Conservation (phyloP, 2,113 vertebrate species). For the Salvelinus fontinalis region DNA sequence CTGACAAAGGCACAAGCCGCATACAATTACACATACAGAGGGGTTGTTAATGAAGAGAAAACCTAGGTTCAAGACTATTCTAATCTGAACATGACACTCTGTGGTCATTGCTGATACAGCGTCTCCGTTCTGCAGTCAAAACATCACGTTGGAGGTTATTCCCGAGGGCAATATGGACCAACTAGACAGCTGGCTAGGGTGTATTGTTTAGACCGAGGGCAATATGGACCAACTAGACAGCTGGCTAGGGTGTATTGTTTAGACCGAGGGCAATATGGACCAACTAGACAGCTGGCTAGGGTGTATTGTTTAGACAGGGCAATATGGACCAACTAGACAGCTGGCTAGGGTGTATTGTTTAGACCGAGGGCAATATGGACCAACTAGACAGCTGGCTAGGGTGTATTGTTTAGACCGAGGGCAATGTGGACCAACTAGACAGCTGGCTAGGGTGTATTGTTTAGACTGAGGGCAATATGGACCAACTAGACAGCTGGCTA, state of each 20-base stretch:
- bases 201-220: neutral
- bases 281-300: neutral
- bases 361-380: neutral
- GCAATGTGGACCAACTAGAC: neutral
- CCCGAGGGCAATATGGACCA: too few species aligned
- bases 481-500: too few species aligned
- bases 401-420: neutral
- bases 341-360: too few species aligned
- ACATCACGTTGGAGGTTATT: slow-evolving; percentile 1
- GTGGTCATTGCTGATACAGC: neutral
- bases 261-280: neutral
- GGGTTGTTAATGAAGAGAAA: neutral
- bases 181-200: too few species aligned
- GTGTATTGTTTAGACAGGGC: neutral
- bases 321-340: neutral
- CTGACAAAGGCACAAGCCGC: too few species aligned
- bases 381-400: neutral
- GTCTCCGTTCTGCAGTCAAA: neutral
- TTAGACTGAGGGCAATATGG: too few species aligned
- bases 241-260: neutral
- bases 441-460: too few species aligned
- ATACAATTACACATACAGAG: neutral
- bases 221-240: neutral
- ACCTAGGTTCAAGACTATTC: neutral
- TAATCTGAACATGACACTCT: neutral